Base-by-base conservation (phyloP, 2,888 invertebrate species). In the Drosophila subsilvestris region DNA sequence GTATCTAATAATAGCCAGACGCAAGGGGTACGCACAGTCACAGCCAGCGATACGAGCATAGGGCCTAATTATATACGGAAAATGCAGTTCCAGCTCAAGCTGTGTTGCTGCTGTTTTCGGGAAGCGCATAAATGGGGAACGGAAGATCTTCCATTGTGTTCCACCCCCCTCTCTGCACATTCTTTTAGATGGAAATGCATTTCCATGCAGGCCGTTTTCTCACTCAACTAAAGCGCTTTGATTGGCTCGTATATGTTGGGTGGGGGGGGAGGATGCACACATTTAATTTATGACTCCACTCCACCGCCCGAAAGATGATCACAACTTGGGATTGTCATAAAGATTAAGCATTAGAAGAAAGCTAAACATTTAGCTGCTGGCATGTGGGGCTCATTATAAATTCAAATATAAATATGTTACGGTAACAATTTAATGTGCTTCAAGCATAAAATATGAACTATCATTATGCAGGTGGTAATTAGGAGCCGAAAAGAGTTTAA, bases 1-100 rank as follows among this genome's bases (percentile, higher is more conserved):
- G 43, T 14, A 20, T 43, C 85, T 85, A 86, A 86, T 79, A 85
- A 84, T 86, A 84, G 69, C 48, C 75, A 58, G 37, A n/a, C 14
- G 37, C 69, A 66, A 72, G 80, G 80, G 88, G 78, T 76, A 76
- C 66, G 68, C 63, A 69, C 62, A 62, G 55, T 65, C 51, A 49
- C 20, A 53, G 47, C 37, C 49, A 71, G 44, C 51, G 61, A 51
- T 61, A 25, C 25, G 25, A 25, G 25, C 6, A 68, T 58, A 66
- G 37, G 48, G 56, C 73, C 71, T 77, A 83, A 80, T 79, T 79
- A 77, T 81, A 75, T 67, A 65, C 75, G 58, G 25, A 48, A 45
- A 69, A 32, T 58, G 58, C 67, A 71, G 77, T 74, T 61, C 50
- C 74, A 76, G 76, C 63, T 78, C 63, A 59, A 54, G 72, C 74